Percentiles rank a stretch among this genome's conserved stretches.
Conservation (phyloP, 35 echinoderm and acorn worm species). For the Patiria miniata region DNA sequence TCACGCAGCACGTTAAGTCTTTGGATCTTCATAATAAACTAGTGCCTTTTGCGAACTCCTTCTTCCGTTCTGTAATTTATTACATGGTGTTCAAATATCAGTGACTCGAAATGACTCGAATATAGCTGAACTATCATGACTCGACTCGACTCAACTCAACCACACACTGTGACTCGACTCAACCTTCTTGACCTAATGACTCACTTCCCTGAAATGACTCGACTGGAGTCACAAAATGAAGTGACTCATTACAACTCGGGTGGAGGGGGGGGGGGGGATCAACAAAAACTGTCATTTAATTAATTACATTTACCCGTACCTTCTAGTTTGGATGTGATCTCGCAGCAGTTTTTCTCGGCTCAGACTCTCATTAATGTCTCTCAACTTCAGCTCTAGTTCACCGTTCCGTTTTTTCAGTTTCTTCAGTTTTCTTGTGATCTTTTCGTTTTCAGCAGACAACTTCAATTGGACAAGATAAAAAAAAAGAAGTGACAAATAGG, state of each 20-base stretch:
- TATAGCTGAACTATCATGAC: no score
- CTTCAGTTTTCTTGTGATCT: slow-evolving; percentile 74
- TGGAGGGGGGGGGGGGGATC: slow-evolving; percentile 5
- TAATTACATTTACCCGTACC: slow-evolving; percentile 16
- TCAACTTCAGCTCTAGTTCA: slow-evolving; percentile 73
- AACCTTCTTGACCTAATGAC: no score
- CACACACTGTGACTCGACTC: no score
- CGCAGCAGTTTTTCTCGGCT: slow-evolving; percentile 82
- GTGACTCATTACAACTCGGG: neutral
- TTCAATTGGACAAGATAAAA: neutral
- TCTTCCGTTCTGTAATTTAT: no score
- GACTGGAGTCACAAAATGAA: neutral
- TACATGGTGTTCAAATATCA: no score
- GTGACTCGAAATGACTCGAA: no score
- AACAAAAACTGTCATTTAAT: neutral
- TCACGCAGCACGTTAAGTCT: no score
- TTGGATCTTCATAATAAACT: no score
- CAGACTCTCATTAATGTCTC: slow-evolving; percentile 69
- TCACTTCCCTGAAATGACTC: no score
- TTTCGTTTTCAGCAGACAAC: slow-evolving; percentile 88
- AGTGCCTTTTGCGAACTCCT: no score
- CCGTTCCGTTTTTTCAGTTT: slow-evolving; percentile 82
- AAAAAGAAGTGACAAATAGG: neutral
- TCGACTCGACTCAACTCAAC: no score
- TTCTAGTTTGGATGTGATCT: slow-evolving; percentile 53